Evolutionary conservation across 2,113 vertebrate genomes (phyloP), one percentile per base, ranked within the genome.

Genomic region (Cheilinus undulatus): DNA sequence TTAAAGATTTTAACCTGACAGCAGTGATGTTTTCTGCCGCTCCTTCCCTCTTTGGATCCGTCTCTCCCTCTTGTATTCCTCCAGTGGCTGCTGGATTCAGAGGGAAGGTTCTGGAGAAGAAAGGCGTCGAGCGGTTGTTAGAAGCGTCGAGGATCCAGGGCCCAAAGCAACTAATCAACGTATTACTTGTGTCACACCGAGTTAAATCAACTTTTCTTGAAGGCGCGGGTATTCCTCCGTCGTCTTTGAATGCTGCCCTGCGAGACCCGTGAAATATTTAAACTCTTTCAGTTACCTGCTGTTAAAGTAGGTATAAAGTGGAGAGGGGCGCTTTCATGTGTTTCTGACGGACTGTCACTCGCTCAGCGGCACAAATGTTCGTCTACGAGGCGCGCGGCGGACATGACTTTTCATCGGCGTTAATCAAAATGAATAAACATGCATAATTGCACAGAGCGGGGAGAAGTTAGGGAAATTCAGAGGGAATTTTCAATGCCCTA

Each of bases 371-470:
- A 78, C 85, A 72, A 84, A 73, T 36, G 83, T 42, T 76, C 76
- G 17, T 36, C 20, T 17, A 22, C 5, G 14, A 49, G 61, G 30
- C 70, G 48, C 15, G 4, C 54, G 60, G 70, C 76, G 40, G 85
- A 76, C 82, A 26, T 0, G 59, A 79, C 87, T 80, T 88, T 84
- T 84, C 81, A 78, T 90, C 80, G 43, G 28, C 46, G 61, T 69
- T 91, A 91, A 92, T 93, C 89, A 90, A 86, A 89, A 87, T 85
- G 90, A 91, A 92, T 92, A 90, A 93, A 93, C 90, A 89, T 90
- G 79, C 80, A 85, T 92, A 92, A 93, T 93, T 89, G 90, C 82
- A 64, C 75, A 82, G 76, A 84, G 84, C 53, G 28, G 76, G 88
- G 86, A 91, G 87, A 91, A 90, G 86, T 92, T 85, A 84, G 59